These are phyloP conservation scores for Petrocephalus sullivani DNA, from an alignment of 2,797 vertebrate species.

Conservation along the genomic window DNA sequence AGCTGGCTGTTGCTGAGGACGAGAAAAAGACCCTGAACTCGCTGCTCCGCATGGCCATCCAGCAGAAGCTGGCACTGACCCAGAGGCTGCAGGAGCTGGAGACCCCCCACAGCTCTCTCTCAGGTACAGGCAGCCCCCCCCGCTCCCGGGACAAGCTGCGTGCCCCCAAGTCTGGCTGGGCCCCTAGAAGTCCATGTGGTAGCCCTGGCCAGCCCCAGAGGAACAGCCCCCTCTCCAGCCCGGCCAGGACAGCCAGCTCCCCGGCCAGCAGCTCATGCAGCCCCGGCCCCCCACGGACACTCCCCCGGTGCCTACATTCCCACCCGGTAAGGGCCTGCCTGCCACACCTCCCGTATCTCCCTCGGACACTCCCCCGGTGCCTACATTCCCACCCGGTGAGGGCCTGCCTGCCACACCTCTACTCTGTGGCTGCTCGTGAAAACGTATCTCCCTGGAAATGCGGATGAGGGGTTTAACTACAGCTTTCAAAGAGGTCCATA, in stretches of 20 bases:
- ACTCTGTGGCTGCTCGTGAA: slow-evolving; percentile 22
- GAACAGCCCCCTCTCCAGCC: slow-evolving; percentile 66
- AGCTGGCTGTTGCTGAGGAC: slow-evolving; percentile 73
- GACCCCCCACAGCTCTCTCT: slow-evolving; percentile 52
- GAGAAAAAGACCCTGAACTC: slow-evolving; percentile 81
- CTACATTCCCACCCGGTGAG: slow-evolving; percentile 73
- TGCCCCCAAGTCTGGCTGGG: slow-evolving; percentile 56
- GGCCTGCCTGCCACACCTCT: slow-evolving; percentile 40
- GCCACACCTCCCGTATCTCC: slow-evolving; percentile 22
- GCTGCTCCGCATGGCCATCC: slow-evolving; percentile 78
- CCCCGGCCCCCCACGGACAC: slow-evolving; percentile 53
- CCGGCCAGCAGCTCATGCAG: slow-evolving; percentile 45
- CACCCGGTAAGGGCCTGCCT: slow-evolving; percentile 68
- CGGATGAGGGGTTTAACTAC: slow-evolving; percentile 23
- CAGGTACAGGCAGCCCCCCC: slow-evolving; percentile 60
- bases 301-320: slow-evolving; percentile 65
- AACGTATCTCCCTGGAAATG: not conserved
- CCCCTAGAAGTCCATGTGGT: slow-evolving; percentile 57
- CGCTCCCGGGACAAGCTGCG: slow-evolving; percentile 60
- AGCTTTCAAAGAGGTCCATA: not conserved
- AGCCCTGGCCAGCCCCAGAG: slow-evolving; percentile 51
- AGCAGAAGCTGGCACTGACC: slow-evolving; percentile 77
- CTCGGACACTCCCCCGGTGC: slow-evolving; percentile 58
- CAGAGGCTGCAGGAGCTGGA: slow-evolving; percentile 73
- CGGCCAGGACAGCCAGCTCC: slow-evolving; percentile 45